phyloP scores from a whole-genome alignment of 2,888 invertebrate species.

The Chouioia cunea region DNA sequence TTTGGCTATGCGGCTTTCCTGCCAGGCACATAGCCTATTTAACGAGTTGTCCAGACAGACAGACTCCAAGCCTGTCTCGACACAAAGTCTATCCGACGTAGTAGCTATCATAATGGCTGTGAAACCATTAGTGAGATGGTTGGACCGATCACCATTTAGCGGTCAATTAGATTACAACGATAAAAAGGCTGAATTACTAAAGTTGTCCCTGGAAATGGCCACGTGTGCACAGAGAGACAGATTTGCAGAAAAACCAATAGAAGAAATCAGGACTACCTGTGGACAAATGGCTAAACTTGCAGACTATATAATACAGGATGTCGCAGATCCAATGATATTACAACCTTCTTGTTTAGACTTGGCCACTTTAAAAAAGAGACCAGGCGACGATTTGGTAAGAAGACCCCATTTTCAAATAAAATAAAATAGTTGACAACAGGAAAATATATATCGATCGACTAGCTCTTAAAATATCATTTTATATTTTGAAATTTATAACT shows the following conservation, averaged over 20 bases:
- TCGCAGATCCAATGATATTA: constrained; percentile 89
- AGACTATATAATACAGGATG: constrained; percentile 88
- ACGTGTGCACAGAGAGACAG: constrained; percentile 91
- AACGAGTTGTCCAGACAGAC: constrained; percentile 75
- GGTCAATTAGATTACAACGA: constrained; percentile 79
- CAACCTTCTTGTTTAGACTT: constrained; percentile 93
- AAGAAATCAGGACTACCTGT: constrained; percentile 80
- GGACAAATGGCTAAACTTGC: constrained; percentile 82
- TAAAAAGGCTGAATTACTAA: constrained; percentile 79
- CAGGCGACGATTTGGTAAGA: constrained; percentile 82
- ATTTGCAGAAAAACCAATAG: constrained; percentile 88
- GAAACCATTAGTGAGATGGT: constrained; percentile 91
- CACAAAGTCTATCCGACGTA: constrained; percentile 86
- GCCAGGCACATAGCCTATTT: constrained; percentile 83
- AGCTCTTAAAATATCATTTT: neutral
- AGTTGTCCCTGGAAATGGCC: constrained; percentile 87
- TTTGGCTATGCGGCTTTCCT: constrained; percentile 86
- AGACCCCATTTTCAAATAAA: neutral
- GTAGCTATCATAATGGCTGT: constrained; percentile 86
- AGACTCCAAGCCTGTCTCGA: constrained; percentile 76
- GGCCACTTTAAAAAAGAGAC: constrained; percentile 85
- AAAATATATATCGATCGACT: no score
- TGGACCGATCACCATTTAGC: constrained; percentile 80
- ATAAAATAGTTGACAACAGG: constrained; percentile 2
- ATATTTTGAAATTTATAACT: neutral